A percentile compares a stretch with the other conserved stretches of the same genome.
These are phyloP conservation scores for Epinotia ramella DNA, from an alignment of 2,888 invertebrate species.

Conservation along the genomic window DNA sequence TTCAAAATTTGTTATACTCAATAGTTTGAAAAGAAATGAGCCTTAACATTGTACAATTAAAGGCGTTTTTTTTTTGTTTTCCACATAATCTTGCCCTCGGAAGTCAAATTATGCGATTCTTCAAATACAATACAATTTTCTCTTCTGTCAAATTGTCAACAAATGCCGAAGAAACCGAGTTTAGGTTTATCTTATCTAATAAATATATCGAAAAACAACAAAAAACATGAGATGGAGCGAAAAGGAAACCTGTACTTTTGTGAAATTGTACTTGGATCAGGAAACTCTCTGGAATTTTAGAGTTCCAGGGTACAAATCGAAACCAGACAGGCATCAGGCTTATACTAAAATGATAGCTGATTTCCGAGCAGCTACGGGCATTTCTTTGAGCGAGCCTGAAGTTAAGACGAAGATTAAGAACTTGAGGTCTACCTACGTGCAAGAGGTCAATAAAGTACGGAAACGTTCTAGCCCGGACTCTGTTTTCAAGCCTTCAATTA, in stretches of 20 bases:
- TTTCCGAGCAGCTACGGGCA: conserved; percentile 64
- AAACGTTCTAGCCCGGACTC: conserved; percentile 59
- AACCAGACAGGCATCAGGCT: conserved; percentile 64
- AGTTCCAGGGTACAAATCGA: conserved; percentile 68
- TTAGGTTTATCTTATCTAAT: not conserved
- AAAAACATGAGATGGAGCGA: conserved; percentile 75
- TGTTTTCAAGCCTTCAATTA: conserved; percentile 64
- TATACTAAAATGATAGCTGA: conserved; percentile 63
- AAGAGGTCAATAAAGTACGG: conserved; percentile 69
- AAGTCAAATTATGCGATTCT: not conserved
- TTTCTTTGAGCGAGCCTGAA: conserved; percentile 62
- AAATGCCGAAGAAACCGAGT: conserved; percentile 2
- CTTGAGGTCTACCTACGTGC: conserved; percentile 67
- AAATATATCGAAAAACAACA: conserved; percentile 32
- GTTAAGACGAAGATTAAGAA: conserved; percentile 68
- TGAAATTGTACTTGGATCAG: conserved; percentile 74
- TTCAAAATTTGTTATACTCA: not conserved
- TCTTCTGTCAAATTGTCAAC: not conserved
- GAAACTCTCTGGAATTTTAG: conserved; percentile 76
- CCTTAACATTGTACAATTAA: not conserved
- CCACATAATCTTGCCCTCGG: not conserved
- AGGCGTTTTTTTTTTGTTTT: not conserved
- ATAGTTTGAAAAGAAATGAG: not conserved
- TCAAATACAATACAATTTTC: no score
- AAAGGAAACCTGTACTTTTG: conserved; percentile 73